These are phyloP conservation scores for Orthosia gracilis DNA, from an alignment of 2,888 invertebrate genomes.

Conservation along the genomic window DNA sequence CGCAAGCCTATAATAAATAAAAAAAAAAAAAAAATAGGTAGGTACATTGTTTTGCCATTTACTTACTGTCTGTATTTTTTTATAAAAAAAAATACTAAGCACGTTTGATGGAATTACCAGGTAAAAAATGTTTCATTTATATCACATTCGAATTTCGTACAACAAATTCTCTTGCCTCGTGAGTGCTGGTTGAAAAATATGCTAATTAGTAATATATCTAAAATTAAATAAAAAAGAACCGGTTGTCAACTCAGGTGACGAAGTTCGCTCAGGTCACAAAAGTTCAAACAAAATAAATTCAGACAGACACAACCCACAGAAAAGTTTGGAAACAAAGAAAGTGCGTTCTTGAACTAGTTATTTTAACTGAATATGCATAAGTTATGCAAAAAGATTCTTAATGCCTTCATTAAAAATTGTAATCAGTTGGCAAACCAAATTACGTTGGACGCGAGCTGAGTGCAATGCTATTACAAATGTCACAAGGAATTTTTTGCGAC, in stretches of 20 bases:
- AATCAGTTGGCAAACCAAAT: slow-evolving; percentile 58
- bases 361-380: slow-evolving; percentile 66
- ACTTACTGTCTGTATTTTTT: too few species aligned
- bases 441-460: slow-evolving; percentile 26
- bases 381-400: slow-evolving; percentile 68
- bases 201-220: background rate
- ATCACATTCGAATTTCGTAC: background rate
- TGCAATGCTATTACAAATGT: slow-evolving; percentile 52
- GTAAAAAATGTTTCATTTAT: background rate
- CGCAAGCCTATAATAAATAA: too few species aligned
- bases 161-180: background rate
- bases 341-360: slow-evolving; percentile 75
- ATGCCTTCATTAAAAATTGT: slow-evolving; percentile 63
- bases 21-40: too few species aligned
- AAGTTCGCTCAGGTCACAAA: slow-evolving; percentile 24
- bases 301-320: slow-evolving; percentile 31
- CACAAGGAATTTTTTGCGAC: slow-evolving; percentile 29
- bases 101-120: too few species aligned
- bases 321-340: slow-evolving; percentile 70
- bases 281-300: slow-evolving; percentile 21
- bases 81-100: too few species aligned
- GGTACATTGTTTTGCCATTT: too few species aligned
- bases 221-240: slow-evolving; percentile 27
- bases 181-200: background rate
- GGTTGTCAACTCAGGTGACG: slow-evolving; percentile 21